Conservation (phyloP, 2,113 vertebrate species). For the Leiothrix lutea region DNA sequence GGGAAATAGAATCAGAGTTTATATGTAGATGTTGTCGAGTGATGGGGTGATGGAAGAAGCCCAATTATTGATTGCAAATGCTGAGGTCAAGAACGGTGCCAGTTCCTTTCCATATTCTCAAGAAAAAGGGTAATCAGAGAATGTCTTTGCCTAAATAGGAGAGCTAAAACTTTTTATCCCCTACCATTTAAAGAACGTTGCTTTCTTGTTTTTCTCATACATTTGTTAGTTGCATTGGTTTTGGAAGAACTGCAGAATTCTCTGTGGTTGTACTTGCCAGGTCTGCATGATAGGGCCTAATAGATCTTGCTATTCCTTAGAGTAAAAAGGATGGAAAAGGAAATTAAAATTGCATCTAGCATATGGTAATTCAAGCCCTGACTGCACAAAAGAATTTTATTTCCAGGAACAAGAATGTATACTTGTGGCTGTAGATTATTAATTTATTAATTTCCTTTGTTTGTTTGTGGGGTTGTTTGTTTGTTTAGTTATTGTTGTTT, state of each 20-base stretch:
- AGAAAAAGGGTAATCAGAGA: background rate
- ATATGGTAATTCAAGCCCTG: background rate
- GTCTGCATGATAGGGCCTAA: background rate
- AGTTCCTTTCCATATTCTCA: background rate
- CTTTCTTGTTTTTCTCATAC: background rate
- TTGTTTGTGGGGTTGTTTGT: background rate
- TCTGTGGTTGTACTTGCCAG: background rate
- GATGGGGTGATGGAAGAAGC: background rate
- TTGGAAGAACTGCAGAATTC: background rate
- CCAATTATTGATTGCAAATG: rapidly evolving
- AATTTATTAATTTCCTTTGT: background rate
- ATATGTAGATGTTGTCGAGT: background rate
- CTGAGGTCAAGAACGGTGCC: background rate
- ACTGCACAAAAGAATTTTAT: background rate
- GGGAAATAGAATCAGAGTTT: background rate
- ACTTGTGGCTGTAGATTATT: background rate
- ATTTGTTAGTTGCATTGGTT: background rate
- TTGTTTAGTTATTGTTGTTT: background rate
- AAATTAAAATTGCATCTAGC: background rate
- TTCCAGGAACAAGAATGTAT: background rate
- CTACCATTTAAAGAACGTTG: background rate
- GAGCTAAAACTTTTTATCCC: background rate
- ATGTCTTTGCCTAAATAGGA: background rate
- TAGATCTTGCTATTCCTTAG: background rate
- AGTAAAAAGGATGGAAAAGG: background rate